Conservation (phyloP, 2,113 vertebrate genomes). For the Alligator mississippiensis region DNA sequence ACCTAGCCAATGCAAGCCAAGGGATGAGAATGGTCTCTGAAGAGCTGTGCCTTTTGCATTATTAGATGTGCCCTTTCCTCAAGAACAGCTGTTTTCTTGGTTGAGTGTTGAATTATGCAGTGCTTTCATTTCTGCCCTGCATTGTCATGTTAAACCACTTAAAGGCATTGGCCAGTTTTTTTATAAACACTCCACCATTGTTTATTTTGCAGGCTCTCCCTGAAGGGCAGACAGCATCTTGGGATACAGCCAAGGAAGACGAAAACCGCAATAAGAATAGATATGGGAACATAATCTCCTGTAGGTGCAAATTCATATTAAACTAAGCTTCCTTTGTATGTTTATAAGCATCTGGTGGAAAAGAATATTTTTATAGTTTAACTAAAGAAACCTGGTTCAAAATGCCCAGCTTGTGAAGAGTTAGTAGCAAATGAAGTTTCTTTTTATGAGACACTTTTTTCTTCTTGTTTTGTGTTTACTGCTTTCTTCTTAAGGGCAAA, state of each 20-base stretch:
- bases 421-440: neutral
- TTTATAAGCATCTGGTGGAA: neutral
- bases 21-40: constrained; percentile 15
- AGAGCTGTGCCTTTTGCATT: neutral
- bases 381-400: neutral
- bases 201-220: constrained; percentile 88
- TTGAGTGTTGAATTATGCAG: constrained; percentile 18
- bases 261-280: constrained; percentile 98
- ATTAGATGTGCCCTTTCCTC: constrained; percentile 2
- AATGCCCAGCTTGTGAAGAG: neutral
- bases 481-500: neutral
- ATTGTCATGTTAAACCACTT: constrained; percentile 1
- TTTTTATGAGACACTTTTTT: neutral
- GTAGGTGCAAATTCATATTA: constrained; percentile 85
- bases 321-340: neutral
- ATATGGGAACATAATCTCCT: constrained; percentile 99
- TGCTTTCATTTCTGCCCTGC: neutral
- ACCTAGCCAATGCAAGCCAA: neutral
- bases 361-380: constrained; percentile 3
- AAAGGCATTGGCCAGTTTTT: constrained; percentile 3
- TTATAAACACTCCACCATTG: neutral
- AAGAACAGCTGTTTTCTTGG: neutral
- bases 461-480: neutral
- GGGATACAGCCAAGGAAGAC: constrained; percentile 97
- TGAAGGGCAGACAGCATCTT: constrained; percentile 95